Conservation (phyloP, 2,888 invertebrate genomes). For the Epirrhoe tristata region DNA sequence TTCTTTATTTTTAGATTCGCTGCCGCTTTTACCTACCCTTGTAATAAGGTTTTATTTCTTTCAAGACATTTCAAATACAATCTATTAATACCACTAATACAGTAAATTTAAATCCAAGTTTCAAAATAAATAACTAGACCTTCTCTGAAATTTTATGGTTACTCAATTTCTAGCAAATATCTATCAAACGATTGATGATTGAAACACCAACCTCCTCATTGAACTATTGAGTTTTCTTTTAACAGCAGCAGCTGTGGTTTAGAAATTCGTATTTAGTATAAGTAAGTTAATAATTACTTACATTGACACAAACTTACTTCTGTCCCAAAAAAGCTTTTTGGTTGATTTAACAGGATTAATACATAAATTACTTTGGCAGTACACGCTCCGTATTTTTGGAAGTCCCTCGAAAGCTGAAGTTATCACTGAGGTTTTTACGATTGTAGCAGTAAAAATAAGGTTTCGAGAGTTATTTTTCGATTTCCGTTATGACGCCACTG, state of each 20-base stretch:
- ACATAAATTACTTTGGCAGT: background rate
- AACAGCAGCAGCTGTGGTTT: no score
- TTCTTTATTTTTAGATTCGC: slow-evolving; percentile 16
- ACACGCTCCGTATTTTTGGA: background rate
- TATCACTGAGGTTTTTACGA: slow-evolving; percentile 17
- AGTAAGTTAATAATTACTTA: no score
- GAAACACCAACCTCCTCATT: no score
- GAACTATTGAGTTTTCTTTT: no score
- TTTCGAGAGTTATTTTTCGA: slow-evolving; percentile 13
- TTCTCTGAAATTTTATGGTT: no score
- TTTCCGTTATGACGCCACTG: slow-evolving; percentile 11
- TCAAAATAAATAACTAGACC: no score
- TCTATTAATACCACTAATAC: slow-evolving; percentile 18
- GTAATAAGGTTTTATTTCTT: slow-evolving; percentile 17
- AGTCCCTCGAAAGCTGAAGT: slow-evolving; percentile 1
- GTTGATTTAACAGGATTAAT: background rate
- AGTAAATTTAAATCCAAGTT: slow-evolving; percentile 19
- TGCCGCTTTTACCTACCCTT: slow-evolving; percentile 11
- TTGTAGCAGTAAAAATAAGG: slow-evolving; percentile 16
- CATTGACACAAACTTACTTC: background rate
- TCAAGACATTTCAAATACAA: slow-evolving; percentile 16
- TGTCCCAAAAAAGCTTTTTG: background rate
- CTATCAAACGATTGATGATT: no score
- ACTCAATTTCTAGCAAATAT: no score
- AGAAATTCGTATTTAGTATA: no score